Percentiles rank a stretch among this genome's conserved stretches.
phyloP scores from a whole-genome alignment of 2,888 invertebrate species.

The Belgica antarctica region DNA sequence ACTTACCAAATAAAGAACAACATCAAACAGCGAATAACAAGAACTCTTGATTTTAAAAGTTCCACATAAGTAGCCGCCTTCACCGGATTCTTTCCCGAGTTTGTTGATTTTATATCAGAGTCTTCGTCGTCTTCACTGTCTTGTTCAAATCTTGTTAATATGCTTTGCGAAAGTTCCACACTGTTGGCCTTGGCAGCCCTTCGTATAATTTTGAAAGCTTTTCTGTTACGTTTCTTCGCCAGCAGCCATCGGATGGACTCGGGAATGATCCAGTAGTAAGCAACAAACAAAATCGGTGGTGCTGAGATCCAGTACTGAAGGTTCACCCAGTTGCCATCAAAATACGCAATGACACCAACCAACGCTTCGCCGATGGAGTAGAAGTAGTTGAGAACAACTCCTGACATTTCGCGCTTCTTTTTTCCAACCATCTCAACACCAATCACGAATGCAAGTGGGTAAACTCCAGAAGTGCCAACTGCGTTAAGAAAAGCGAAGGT shows the following conservation, averaged over 20 bases:
- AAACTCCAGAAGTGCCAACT: constrained; percentile 62
- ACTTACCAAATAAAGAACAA: constrained; percentile 4
- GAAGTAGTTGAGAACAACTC: constrained; percentile 63
- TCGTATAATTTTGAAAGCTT: constrained; percentile 59
- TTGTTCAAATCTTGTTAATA: constrained; percentile 55
- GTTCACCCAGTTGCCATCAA: constrained; percentile 61
- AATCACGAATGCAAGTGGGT: constrained; percentile 61
- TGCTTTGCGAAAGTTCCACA: constrained; percentile 55
- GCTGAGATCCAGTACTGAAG: constrained; percentile 61
- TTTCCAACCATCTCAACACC: constrained; percentile 67
- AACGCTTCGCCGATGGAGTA: constrained; percentile 65
- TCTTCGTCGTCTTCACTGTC: constrained; percentile 36
- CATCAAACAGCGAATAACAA: not conserved
- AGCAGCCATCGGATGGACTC: constrained; percentile 68
- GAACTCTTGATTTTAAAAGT: not conserved
- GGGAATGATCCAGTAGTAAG: constrained; percentile 64
- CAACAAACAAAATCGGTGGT: constrained; percentile 61
- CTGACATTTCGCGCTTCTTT: constrained; percentile 62
- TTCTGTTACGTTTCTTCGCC: constrained; percentile 58
- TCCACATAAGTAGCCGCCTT: not conserved
- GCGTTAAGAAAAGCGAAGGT: constrained; percentile 60
- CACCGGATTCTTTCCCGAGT: not conserved
- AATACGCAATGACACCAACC: constrained; percentile 61
- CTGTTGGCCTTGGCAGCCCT: constrained; percentile 61
- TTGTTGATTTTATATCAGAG: not conserved